Base-by-base conservation (phyloP, 64 coral and sea anemone genomes). In the Acropora yongei region DNA sequence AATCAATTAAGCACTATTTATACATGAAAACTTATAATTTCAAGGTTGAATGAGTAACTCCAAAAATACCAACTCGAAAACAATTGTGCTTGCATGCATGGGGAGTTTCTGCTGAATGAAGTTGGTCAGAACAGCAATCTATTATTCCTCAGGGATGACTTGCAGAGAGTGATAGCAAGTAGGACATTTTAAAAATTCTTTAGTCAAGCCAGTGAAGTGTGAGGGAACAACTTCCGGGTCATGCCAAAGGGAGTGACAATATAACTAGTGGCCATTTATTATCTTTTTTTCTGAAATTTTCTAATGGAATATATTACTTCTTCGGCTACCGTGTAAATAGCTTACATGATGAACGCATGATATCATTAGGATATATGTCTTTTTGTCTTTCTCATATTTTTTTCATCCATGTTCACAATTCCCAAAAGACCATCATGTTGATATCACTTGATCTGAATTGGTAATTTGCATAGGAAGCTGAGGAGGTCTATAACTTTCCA, bases 21-120 rank as follows among this genome's bases (percentile, higher is more conserved):
- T 77, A 77, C 75, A 77, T 77, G 75, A 77, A 77, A 75, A 75
- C 73, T 75, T 75, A 75, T 75, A 75, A 47, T 77, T 77, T 77
- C 44, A 77, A 77, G 75, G 44, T 77, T 45, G 44, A 77, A 77
- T 46, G 75, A 77, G 75, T 14, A 77, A 77, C 48, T 77, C 75
- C 75, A 77, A 77, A 77, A 77, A 77, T 77, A 77, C 75, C 75
- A 77, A 40, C 75, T 77, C 9, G 75, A 47, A 77, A 77, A 77
- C 48, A 77, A 77, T 77, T 47, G 75, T 75, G 72, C 72, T 75
- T 75, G 72, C 1, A 75, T 75, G 72, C 72, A 75, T 75, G 72
- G 72, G 20, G 30, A 75, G 72, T 75, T 75, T 75, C 72, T 75
- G 72, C 72, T 75, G 72, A 77, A 77, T 77, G 75, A 49, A 77